phyloP scores from a whole-genome alignment of 2,888 invertebrate genomes.

The Spisula solida region DNA sequence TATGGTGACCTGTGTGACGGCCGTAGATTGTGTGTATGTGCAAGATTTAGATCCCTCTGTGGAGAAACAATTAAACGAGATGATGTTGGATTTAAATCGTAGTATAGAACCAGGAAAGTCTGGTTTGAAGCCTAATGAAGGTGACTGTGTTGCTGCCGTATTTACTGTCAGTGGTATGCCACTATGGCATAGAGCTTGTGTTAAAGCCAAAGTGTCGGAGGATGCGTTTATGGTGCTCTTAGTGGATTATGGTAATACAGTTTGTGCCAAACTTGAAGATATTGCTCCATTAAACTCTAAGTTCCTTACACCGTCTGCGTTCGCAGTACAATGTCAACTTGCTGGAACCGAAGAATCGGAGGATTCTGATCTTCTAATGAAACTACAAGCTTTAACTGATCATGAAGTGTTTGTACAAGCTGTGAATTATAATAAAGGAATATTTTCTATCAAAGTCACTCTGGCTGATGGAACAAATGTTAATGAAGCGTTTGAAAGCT shows the following conservation, averaged over 20 bases:
- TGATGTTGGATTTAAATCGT: constrained; percentile 88
- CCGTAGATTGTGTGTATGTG: constrained; percentile 89
- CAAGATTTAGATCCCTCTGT: constrained; percentile 89
- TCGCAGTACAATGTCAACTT: constrained; percentile 68
- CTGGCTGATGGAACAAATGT: constrained; percentile 45
- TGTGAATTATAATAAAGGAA: constrained; percentile 33
- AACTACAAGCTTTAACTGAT: constrained; percentile 33
- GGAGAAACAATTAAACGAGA: constrained; percentile 86
- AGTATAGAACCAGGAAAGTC: constrained; percentile 80
- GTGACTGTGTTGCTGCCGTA: constrained; percentile 70
- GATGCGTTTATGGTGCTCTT: constrained; percentile 91
- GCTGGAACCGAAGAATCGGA: constrained; percentile 31
- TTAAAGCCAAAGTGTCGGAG: constrained; percentile 35
- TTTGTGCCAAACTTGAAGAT: constrained; percentile 90
- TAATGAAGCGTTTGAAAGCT: constrained; percentile 39
- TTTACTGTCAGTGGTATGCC: constrained; percentile 43
- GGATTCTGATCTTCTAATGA: constrained; percentile 40
- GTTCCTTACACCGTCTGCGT: constrained; percentile 51
- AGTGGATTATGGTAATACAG: constrained; percentile 90
- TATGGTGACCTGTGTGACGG: constrained; percentile 48
- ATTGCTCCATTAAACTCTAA: constrained; percentile 80
- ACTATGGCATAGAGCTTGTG: constrained; percentile 56
- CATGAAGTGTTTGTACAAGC: constrained; percentile 48
- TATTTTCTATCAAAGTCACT: constrained; percentile 41
- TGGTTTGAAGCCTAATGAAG: constrained; percentile 64